phyloP scores from a whole-genome alignment of 2,888 invertebrate genomes.

The Nymphalis polychloros region DNA sequence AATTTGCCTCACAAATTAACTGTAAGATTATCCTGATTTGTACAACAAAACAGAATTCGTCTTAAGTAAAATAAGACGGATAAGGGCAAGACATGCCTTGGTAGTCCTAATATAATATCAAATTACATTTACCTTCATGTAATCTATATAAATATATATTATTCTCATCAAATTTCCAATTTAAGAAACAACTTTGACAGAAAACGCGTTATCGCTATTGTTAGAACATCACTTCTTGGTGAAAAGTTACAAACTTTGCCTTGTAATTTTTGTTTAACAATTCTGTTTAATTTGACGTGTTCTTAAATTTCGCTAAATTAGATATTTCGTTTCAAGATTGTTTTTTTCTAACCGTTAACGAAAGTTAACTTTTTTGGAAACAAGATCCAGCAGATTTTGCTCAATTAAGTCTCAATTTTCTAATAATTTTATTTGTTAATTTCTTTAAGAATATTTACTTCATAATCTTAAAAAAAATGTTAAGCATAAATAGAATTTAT shows the following conservation, averaged over 20 bases:
- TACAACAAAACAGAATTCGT: constrained; percentile 29
- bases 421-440: too few species aligned
- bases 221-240: neutral
- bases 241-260: constrained; percentile 5
- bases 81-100: constrained; percentile 15
- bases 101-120: constrained; percentile 25
- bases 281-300: neutral
- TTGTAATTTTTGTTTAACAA: constrained; percentile 3
- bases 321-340: too few species aligned
- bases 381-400: too few species aligned
- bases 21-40: constrained; percentile 34
- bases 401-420: too few species aligned
- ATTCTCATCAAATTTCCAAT: constrained; percentile 23
- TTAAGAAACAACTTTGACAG: constrained; percentile 48
- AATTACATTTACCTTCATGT: constrained; percentile 24
- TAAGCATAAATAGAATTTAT: too few species aligned
- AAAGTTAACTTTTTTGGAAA: too few species aligned
- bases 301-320: constrained; percentile 49
- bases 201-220: constrained; percentile 1
- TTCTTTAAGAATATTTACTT: too few species aligned
- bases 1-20: constrained; percentile 69
- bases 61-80: constrained; percentile 12
- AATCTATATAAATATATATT: constrained; percentile 18
- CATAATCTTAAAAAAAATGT: too few species aligned
- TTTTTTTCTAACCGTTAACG: too few species aligned